Conservation (phyloP, 2,888 invertebrate genomes). For the Gandaritis pyraliata region DNA sequence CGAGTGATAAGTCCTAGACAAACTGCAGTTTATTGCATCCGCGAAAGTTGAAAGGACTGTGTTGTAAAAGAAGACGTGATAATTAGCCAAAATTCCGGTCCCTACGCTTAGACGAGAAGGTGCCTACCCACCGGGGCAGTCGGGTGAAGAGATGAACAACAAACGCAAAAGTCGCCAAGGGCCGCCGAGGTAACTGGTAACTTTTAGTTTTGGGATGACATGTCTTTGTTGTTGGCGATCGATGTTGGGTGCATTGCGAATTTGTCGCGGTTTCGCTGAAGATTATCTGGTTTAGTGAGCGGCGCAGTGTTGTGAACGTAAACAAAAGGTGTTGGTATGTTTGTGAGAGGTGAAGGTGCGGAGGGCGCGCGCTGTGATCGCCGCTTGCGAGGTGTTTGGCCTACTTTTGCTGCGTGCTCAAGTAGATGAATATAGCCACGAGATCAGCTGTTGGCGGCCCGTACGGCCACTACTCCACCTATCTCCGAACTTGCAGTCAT, state of each 20-base stretch:
- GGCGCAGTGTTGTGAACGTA: constrained; percentile 66
- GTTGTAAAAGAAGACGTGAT: constrained; percentile 83
- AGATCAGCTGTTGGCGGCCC: constrained; percentile 79
- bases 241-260: constrained; percentile 62
- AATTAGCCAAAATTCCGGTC: constrained; percentile 92
- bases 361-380: constrained; percentile 64
- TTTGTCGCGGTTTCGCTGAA: constrained; percentile 69
- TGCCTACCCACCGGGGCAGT: constrained; percentile 89
- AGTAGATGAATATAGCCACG: constrained; percentile 80
- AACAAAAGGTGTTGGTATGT: constrained; percentile 62
- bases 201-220: constrained; percentile 72
- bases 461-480: constrained; percentile 44
- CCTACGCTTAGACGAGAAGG: constrained; percentile 92
- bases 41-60: constrained; percentile 85
- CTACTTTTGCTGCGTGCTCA: constrained; percentile 78
- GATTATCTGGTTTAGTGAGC: constrained; percentile 59
- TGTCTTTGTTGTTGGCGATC: constrained; percentile 77
- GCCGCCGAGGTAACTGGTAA: constrained; percentile 87
- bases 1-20: constrained; percentile 80
- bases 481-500: constrained; percentile 51
- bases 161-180: constrained; percentile 94
- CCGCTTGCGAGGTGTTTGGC: constrained; percentile 76
- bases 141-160: constrained; percentile 88
- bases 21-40: constrained; percentile 84
- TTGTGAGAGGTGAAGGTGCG: constrained; percentile 54